These are phyloP conservation scores for Cacoxenus indagator DNA, from an alignment of 2,888 invertebrate genomes.

Conservation along the genomic window DNA sequence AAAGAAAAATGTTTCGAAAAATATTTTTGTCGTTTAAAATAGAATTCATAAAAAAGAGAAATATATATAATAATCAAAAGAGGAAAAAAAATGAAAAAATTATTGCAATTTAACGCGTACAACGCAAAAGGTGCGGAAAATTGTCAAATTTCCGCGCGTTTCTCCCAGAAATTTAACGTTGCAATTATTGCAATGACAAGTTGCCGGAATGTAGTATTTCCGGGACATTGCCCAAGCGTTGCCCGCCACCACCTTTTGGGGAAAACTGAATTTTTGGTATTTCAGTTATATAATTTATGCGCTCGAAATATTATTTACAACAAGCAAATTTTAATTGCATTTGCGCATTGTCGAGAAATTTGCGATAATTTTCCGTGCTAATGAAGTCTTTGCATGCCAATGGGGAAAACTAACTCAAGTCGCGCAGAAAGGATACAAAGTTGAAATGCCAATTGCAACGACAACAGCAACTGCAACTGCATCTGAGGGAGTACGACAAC, in stretches of 20 bases:
- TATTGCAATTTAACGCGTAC: background rate
- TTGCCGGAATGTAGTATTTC: conserved; percentile 12
- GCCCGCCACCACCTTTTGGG: background rate
- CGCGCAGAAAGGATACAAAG: background rate
- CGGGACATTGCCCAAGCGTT: background rate
- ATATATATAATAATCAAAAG: background rate
- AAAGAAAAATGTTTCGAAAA: background rate
- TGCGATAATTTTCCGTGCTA: background rate
- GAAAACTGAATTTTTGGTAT: background rate
- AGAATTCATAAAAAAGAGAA: background rate
- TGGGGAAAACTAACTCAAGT: background rate
- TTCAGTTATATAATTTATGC: conserved; percentile 10
- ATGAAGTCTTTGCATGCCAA: background rate
- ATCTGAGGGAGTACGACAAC: background rate
- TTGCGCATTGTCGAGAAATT: background rate
- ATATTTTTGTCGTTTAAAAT: too few relatives aligned
- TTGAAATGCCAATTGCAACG: conserved; percentile 29
- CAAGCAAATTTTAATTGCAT: conserved; percentile 6
- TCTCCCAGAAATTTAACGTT: background rate
- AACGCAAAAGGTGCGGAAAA: conserved; percentile 9
- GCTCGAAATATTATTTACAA: background rate
- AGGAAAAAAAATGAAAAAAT: background rate
- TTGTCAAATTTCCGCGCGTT: conserved; percentile 17
- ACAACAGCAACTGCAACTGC: conserved; percentile 21
- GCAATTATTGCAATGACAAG: conserved; percentile 23